These are phyloP conservation scores for Gymnarchus niloticus DNA, from an alignment of 2,113 vertebrate genomes.

Conservation along the genomic window DNA sequence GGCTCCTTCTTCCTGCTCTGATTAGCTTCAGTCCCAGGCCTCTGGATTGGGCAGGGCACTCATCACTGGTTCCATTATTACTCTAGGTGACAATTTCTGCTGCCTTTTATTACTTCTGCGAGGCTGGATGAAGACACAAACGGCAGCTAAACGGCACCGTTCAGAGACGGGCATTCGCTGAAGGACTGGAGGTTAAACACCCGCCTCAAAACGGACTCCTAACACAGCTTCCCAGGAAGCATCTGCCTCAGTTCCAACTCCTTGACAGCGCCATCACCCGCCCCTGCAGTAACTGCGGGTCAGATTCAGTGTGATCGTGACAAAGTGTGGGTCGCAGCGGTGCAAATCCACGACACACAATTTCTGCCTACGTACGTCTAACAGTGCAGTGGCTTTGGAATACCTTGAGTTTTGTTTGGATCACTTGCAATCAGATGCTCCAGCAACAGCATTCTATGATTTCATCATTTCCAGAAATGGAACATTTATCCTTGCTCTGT, in stretches of 20 bases:
- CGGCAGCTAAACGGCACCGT: not conserved
- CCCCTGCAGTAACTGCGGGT: not conserved
- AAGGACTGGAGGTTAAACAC: not conserved
- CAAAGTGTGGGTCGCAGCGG: not conserved
- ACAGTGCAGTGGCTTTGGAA: not conserved
- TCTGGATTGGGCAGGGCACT: not conserved
- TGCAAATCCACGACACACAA: not conserved
- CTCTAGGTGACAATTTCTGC: not conserved
- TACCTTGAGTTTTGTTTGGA: not conserved
- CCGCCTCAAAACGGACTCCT: not conserved
- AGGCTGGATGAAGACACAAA: not conserved
- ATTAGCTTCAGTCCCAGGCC: not conserved
- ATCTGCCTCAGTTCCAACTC: not conserved
- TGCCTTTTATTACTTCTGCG: not conserved
- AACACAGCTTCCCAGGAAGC: not conserved
- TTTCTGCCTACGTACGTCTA: not conserved
- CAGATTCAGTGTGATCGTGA: not conserved
- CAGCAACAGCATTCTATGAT: not conserved
- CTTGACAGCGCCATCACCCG: not conserved
- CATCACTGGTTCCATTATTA: not conserved
- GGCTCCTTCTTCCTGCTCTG: not conserved
- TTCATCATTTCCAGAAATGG: not conserved
- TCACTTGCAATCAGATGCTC: not conserved
- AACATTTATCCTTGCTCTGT: not conserved
- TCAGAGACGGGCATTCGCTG: not conserved